Evolutionary conservation across 2,113 vertebrate genomes (phyloP), one percentile per base, ranked within the genome.

Genomic region (Lonchura striata): DNA sequence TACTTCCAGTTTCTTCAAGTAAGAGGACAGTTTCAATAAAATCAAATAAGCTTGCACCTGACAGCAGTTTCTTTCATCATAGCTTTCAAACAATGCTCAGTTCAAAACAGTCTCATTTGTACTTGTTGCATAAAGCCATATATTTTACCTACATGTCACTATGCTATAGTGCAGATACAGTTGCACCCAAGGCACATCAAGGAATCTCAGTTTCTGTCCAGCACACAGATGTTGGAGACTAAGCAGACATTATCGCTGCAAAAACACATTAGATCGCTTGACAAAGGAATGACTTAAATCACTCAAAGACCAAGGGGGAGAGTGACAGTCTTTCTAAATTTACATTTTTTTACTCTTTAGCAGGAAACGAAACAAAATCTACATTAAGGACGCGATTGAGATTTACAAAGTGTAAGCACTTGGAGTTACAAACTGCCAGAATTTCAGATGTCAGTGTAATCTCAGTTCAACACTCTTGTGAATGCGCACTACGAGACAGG

Each of bases 391-490:
- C 90, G 92, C 86, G 90, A 95, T 54, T 90, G 91, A 96, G 92
- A 96, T 95, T 96, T 97, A 96, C 95, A 95, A 95, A 97, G 93
- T 92, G 96, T 95, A 97, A 95, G 95, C 95, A 96, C 95, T 97
- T 95, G 83, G 92, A 97, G 96, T 95, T 97, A 95, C 90, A 95
- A 96, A 96, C 95, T 96, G 95, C 90, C 93, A 95, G 93, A 96
- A 97, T 94, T 96, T 95, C 95, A 94, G 92, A 96, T 96, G 95
- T 95, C 95, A 96, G 95, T 97, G 95, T 92, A 96, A 97, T 95
- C 95, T 97, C 93, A 96, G 95, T 95, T 97, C 93, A 96, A 95
- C 95, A 96, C 90, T 93, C 90, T 93, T 95, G 93, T 97, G 96
- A 95, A 96, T 93, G 92, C 46, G 88, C 96, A 94, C 90, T 95